Conservation (phyloP, 2,888 invertebrate species). For the Erannis defoliaria region DNA sequence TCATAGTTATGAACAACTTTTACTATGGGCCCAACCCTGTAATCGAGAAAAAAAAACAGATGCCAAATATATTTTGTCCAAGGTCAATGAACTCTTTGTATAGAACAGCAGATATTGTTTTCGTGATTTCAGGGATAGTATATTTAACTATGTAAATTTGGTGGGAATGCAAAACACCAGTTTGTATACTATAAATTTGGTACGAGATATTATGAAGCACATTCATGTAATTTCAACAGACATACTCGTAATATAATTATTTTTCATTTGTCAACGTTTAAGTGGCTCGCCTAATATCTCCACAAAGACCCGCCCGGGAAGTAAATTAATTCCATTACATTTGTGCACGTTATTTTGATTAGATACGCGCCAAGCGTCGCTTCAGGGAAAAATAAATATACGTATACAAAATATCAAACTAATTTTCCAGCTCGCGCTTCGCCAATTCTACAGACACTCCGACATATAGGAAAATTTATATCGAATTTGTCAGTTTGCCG, state of each 20-base stretch:
- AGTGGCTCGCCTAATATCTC: constrained; percentile 14
- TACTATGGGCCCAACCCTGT: too few species aligned
- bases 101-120: too few species aligned
- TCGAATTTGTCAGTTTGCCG: constrained; percentile 35
- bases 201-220: not conserved
- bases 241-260: not conserved
- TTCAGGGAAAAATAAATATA: constrained; percentile 15
- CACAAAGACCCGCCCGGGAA: constrained; percentile 3
- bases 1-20: too few species aligned
- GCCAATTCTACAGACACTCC: constrained; percentile 16
- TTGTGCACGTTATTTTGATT: constrained; percentile 18
- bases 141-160: too few species aligned
- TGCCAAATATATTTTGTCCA: too few species aligned
- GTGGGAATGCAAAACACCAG: too few species aligned
- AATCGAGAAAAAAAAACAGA: too few species aligned
- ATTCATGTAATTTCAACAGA: not conserved
- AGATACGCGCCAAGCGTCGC: constrained; percentile 16
- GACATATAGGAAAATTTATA: constrained; percentile 23
- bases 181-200: too few species aligned
- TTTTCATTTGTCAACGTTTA: constrained; percentile 19
- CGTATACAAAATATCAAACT: constrained; percentile 25
- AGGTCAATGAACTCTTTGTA: too few species aligned
- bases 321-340: constrained; percentile 22
- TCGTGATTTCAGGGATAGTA: too few species aligned
- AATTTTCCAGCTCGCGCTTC: constrained; percentile 30